These are phyloP conservation scores for Poeciliopsis infans DNA, from an alignment of 2,797 vertebrate genomes.

Conservation along the genomic window DNA sequence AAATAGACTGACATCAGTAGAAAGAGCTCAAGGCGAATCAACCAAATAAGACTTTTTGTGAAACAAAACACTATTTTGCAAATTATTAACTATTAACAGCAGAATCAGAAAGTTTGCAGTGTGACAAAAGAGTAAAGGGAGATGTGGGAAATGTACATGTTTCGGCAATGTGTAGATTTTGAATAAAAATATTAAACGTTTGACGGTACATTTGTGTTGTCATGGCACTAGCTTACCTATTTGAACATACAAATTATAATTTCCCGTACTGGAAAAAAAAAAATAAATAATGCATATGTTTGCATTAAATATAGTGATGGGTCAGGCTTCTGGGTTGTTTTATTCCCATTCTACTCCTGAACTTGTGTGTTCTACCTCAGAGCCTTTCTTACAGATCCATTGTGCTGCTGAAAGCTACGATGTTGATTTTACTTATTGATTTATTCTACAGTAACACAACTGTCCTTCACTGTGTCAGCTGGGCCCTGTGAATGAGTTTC, in stretches of 20 bases:
- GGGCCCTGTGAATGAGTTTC: constrained; percentile 29
- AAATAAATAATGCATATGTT: background rate
- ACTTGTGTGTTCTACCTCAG: background rate
- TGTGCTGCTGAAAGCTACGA: constrained; percentile 16
- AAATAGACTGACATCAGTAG: background rate
- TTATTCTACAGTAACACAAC: background rate
- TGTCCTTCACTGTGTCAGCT: constrained; percentile 20
- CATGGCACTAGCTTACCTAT: background rate
- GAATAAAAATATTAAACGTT: background rate
- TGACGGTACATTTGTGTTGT: background rate
- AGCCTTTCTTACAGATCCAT: background rate
- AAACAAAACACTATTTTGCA: background rate
- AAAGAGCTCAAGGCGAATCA: background rate
- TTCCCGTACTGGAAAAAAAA: background rate
- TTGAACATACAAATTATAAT: background rate
- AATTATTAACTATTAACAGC: background rate
- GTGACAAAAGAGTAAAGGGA: background rate
- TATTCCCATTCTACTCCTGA: background rate
- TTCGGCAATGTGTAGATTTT: background rate
- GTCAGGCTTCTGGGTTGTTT: background rate
- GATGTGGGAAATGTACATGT: background rate
- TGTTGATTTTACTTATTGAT: constrained; percentile 7
- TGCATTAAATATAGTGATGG: background rate
- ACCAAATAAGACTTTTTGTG: background rate
- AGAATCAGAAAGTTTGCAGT: background rate